These are phyloP conservation scores for Drosophila yooni DNA, from an alignment of 2,888 invertebrate species.

Conservation along the genomic window DNA sequence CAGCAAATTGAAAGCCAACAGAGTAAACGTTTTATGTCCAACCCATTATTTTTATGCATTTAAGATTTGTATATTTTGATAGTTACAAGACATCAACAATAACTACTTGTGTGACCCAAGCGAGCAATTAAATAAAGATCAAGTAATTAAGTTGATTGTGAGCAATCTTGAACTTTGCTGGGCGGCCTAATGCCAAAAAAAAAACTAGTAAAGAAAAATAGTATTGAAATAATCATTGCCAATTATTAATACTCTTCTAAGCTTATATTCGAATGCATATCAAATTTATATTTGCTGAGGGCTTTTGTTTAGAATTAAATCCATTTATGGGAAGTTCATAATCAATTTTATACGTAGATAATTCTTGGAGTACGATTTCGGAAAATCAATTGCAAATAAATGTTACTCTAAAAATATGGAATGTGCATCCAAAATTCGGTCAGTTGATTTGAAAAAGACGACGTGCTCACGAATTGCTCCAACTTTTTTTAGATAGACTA, in stretches of 20 bases:
- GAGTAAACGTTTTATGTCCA: slow-evolving; percentile 4
- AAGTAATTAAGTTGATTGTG: slow-evolving; percentile 13
- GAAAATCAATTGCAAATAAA: background rate
- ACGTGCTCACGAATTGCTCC: slow-evolving; percentile 7
- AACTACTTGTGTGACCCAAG: slow-evolving; percentile 10
- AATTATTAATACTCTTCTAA: background rate
- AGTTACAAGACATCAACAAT: slow-evolving; percentile 1
- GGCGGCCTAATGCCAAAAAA: background rate
- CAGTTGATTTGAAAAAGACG: slow-evolving; percentile 10
- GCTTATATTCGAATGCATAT: background rate
- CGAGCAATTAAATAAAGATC: slow-evolving; percentile 28
- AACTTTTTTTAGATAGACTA: background rate
- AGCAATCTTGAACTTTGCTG: slow-evolving; percentile 33
- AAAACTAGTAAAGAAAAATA: background rate
- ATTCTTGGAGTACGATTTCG: background rate
- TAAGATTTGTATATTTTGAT: background rate
- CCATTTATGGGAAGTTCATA: background rate
- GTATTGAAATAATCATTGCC: background rate
- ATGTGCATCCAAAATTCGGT: slow-evolving; percentile 2
- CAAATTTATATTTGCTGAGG: background rate
- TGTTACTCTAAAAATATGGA: background rate
- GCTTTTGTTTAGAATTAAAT: background rate
- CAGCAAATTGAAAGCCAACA: background rate
- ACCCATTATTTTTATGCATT: background rate
- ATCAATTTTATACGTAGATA: background rate